phyloP scores from a whole-genome alignment of 2,113 vertebrate genomes.

The Misgurnus mizolepis region DNA sequence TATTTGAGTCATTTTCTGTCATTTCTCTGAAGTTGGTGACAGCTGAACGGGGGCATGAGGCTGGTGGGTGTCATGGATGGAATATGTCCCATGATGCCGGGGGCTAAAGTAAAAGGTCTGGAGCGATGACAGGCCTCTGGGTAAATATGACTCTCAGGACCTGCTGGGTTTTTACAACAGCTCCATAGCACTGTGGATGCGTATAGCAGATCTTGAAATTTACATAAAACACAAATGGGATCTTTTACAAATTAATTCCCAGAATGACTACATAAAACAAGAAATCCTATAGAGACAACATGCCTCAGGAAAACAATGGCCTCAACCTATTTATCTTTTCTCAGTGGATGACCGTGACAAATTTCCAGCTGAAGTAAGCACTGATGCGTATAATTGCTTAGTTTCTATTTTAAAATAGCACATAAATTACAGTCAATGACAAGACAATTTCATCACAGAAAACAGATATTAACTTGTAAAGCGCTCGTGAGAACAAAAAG shows the following conservation, averaged over 20 bases:
- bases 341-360: slow-evolving; percentile 12
- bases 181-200: slow-evolving; percentile 55
- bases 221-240: neutral
- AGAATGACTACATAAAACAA: neutral
- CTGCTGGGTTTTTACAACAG: slow-evolving; percentile 66
- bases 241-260: neutral
- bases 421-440: neutral
- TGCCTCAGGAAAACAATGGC: slow-evolving; percentile 25
- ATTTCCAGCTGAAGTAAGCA: slow-evolving; percentile 13
- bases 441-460: neutral
- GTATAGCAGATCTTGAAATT: slow-evolving; percentile 15
- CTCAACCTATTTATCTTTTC: slow-evolving; percentile 28
- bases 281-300: neutral
- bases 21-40: slow-evolving; percentile 57
- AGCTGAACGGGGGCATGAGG: slow-evolving; percentile 75
- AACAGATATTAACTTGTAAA: neutral
- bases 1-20: slow-evolving; percentile 35
- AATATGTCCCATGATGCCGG: slow-evolving; percentile 67
- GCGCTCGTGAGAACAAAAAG: too few species aligned
- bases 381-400: slow-evolving; percentile 11
- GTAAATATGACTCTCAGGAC: slow-evolving; percentile 66
- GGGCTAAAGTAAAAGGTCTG: slow-evolving; percentile 66
- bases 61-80: slow-evolving; percentile 65
- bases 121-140: slow-evolving; percentile 65
- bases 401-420: slow-evolving; percentile 12